These are phyloP conservation scores for Spizaetus ornatus DNA, from an alignment of 2,113 vertebrate genomes.

Conservation along the genomic window DNA sequence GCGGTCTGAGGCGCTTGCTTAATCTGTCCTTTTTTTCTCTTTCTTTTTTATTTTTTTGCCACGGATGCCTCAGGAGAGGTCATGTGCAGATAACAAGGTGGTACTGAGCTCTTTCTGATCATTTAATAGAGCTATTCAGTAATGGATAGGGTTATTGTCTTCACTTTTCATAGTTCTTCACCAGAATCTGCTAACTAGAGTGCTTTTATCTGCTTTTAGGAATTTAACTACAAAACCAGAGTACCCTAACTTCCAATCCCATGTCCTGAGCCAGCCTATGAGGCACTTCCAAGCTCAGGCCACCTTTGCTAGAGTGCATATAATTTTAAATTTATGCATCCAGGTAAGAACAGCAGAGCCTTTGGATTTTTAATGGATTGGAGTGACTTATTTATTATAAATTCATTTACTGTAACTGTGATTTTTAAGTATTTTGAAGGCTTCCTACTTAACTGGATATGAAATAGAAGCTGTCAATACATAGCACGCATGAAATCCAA, in stretches of 20 bases:
- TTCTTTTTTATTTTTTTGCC: neutral
- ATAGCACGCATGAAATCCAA: neutral
- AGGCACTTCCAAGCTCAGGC: neutral
- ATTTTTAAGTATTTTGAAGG: neutral
- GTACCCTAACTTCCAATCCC: neutral
- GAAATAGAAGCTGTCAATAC: neutral
- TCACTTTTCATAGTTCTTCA: neutral
- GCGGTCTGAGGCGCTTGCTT: neutral
- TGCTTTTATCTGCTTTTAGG: neutral
- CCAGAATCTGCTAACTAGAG: neutral
- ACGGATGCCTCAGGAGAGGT: slow-evolving; percentile 9
- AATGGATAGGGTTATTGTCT: neutral
- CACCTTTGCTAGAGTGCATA: neutral
- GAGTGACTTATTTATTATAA: neutral
- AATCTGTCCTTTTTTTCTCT: neutral
- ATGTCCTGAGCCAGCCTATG: neutral
- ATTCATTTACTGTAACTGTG: neutral
- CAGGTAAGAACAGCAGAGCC: neutral
- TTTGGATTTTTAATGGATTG: neutral
- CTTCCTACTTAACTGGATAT: neutral
- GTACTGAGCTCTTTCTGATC: neutral
- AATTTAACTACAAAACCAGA: neutral
- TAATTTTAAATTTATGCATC: neutral
- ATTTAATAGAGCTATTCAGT: neutral
- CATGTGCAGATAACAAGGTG: slow-evolving; percentile 21